Conservation (phyloP, 2,888 invertebrate genomes). For the Schrankia costaestrigalis region DNA sequence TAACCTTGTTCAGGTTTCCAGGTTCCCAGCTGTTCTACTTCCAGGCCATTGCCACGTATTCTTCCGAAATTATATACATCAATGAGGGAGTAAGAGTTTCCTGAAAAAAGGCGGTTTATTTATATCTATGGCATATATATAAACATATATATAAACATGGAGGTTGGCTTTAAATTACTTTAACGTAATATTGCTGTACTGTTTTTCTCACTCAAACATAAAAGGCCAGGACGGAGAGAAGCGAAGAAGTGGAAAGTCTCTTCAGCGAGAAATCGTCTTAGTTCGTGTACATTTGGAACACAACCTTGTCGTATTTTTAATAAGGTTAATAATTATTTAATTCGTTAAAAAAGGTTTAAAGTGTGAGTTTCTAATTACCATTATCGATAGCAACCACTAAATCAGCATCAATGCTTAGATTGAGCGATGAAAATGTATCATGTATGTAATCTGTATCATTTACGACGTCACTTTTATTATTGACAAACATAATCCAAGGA, state of each 20-base stretch:
- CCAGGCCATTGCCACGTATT: constrained; percentile 60
- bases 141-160: too few species aligned
- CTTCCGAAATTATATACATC: constrained; percentile 66
- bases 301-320: too few species aligned
- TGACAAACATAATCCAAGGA: constrained; percentile 49
- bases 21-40: constrained; percentile 41
- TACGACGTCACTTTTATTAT: constrained; percentile 5
- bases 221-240: too few species aligned
- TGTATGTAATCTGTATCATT: constrained; percentile 20
- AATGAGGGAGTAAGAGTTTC: constrained; percentile 35
- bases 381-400: constrained; percentile 36
- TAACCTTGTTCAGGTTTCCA: constrained; percentile 50
- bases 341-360: too few species aligned
- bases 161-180: too few species aligned
- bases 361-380: constrained; percentile 38
- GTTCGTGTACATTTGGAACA: too few species aligned
- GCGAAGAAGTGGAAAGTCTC: too few species aligned
- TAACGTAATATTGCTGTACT: too few species aligned
- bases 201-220: too few species aligned
- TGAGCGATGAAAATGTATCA: constrained; percentile 37
- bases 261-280: too few species aligned
- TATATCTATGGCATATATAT: too few species aligned
- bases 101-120: constrained; percentile 43
- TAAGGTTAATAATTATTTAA: too few species aligned
- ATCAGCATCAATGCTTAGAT: constrained; percentile 62